Base-by-base conservation (phyloP, 2,797 vertebrate genomes). In the Molossus alvarezi region DNA sequence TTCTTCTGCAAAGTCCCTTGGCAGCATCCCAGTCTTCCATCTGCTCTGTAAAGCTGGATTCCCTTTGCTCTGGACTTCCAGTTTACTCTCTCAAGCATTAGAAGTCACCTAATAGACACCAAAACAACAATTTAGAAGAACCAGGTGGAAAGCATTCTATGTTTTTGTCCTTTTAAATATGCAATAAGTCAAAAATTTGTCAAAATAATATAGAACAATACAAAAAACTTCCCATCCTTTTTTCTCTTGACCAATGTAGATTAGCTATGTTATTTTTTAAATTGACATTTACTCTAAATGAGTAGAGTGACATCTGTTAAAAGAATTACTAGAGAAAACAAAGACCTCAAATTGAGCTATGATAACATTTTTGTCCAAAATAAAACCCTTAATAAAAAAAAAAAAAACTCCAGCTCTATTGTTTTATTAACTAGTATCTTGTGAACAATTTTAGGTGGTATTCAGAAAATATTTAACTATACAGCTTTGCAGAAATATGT, bases 111-210 rank as follows among this genome's bases (percentile, higher is more conserved):
- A 71, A 41, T 41, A 95, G 94, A 95, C 79, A 97, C 67, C 86
- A 86, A 91, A 97, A 95, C 8, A 96, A 80, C 82, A 88, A 82
- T 75, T 96, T 67, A 76, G 20, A 58, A 97, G 75, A 94, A 55
- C 95, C 95, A 95, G 65, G 65, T 53, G 88, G 93, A 95, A 94
- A 73, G 15, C 20, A 84, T n/a, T 90, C 21, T 95, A 86, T 33
- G 15, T 37, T 92, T 94, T 94, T 64, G 53, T 88, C 69, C n/a
- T 96, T 97, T 69, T 84, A 98, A 97, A 95, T 87, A 82, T 45
- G 79, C 89, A 67, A 17, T 72, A 76, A 72, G 37, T 80, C 45
- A 97, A 97, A 97, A 97, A 73, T 41, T 94, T 83, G 53, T 96
- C 33, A 97, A 97, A 96, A 62, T 29, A 29, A 77, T 73, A 88